These are phyloP conservation scores for Glaucidium brasilianum DNA, from an alignment of 2,113 vertebrate genomes.

Conservation along the genomic window DNA sequence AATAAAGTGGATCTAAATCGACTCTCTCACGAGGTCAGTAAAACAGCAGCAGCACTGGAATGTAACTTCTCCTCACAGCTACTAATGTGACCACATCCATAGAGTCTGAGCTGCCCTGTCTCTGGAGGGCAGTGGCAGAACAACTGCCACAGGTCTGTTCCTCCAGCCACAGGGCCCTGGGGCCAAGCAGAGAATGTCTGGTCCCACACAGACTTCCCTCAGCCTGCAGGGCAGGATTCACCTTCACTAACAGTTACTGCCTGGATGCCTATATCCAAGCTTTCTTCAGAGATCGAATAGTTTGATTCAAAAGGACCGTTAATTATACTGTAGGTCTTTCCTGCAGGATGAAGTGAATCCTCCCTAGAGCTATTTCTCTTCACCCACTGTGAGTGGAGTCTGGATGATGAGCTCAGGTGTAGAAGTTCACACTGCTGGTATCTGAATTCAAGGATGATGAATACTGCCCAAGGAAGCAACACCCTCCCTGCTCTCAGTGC, in stretches of 20 bases:
- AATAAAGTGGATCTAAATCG: constrained; percentile 34
- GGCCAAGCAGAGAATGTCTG: background rate
- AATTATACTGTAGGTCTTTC: background rate
- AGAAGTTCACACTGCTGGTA: background rate
- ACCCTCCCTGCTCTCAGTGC: background rate
- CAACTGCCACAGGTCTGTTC: background rate
- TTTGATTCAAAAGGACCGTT: background rate
- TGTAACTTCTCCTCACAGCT: background rate
- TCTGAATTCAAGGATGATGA: background rate
- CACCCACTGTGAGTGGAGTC: background rate
- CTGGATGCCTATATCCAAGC: accelerated
- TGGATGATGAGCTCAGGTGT: background rate
- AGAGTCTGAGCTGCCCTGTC: background rate
- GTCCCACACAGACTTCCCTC: background rate
- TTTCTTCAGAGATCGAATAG: accelerated
- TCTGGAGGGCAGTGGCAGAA: background rate
- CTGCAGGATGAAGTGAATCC: background rate
- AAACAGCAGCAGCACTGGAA: background rate
- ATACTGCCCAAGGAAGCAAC: background rate
- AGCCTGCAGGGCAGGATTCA: background rate
- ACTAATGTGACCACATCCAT: accelerated
- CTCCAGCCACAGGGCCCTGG: background rate
- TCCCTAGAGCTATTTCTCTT: background rate
- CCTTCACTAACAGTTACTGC: background rate
- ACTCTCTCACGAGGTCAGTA: constrained; percentile 43